Percentiles rank a stretch among this genome's conserved stretches.
These are phyloP conservation scores for Anarsia innoxiella DNA, from an alignment of 2,888 invertebrate genomes.

Conservation along the genomic window DNA sequence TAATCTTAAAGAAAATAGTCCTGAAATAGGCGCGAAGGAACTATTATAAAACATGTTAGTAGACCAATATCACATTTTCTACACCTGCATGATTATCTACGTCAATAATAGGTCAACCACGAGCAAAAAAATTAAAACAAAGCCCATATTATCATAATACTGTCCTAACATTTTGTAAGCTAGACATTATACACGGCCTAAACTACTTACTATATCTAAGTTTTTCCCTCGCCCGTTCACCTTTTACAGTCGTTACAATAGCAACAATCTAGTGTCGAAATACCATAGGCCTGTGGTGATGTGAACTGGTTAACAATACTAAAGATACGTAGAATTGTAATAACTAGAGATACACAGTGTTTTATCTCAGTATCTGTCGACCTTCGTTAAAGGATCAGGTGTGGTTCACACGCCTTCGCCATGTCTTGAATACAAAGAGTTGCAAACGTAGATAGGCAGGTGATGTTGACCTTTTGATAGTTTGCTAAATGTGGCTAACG, in stretches of 20 bases:
- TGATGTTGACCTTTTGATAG: slow-evolving; percentile 19
- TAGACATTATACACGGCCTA: too few relatives aligned
- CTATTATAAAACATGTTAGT: too few relatives aligned
- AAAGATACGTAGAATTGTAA: slow-evolving; percentile 17
- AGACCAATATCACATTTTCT: too few relatives aligned
- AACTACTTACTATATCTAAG: too few relatives aligned
- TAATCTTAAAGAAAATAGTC: too few relatives aligned
- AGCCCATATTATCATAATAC: too few relatives aligned
- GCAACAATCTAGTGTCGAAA: slow-evolving; percentile 49
- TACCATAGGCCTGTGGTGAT: slow-evolving; percentile 44
- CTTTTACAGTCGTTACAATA: slow-evolving; percentile 27
- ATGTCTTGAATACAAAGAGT: slow-evolving; percentile 30
- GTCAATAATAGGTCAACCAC: too few relatives aligned
- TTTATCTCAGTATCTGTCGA: slow-evolving; percentile 2
- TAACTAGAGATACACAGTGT: slow-evolving; percentile 4
- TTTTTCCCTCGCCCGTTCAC: slow-evolving; percentile 4
- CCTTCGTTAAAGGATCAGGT: slow-evolving; percentile 17
- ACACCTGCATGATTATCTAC: too few relatives aligned
- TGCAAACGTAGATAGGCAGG: slow-evolving; percentile 21
- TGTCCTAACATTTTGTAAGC: too few relatives aligned
- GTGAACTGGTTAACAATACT: slow-evolving; percentile 54
- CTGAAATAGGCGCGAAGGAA: too few relatives aligned
- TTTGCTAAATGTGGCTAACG: too few relatives aligned
- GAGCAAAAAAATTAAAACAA: too few relatives aligned
- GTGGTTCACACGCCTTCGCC: slow-evolving; percentile 43